Evolutionary conservation across 2,888 invertebrate genomes (phyloP).

Genomic region (Caenorhabditis angaria): DNA sequence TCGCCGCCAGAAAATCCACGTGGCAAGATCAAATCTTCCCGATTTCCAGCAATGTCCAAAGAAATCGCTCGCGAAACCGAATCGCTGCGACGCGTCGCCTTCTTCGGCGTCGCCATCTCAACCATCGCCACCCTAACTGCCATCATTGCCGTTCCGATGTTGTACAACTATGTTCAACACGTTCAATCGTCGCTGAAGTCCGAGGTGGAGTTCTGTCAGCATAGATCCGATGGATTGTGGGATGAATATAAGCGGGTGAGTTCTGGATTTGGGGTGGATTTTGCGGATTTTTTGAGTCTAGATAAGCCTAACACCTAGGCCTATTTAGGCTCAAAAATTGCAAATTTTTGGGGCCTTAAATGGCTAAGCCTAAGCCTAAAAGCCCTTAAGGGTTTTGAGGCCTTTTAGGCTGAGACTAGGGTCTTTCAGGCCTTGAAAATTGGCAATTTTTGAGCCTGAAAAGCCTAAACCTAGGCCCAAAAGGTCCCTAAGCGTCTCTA

Average conservation of each 20-base stretch:
- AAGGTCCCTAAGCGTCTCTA: too few relatives aligned
- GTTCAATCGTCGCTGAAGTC: constrained; percentile 59
- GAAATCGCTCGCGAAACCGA: constrained; percentile 50
- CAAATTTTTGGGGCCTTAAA: too few relatives aligned
- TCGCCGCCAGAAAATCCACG: too few relatives aligned
- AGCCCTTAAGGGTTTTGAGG: too few relatives aligned
- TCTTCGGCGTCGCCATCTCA: constrained; percentile 59
- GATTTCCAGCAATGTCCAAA: not conserved
- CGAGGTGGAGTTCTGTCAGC: constrained; percentile 58
- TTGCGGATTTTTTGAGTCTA: too few relatives aligned
- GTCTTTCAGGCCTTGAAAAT: too few relatives aligned
- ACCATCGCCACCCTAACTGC: constrained; percentile 60
- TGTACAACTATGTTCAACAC: constrained; percentile 64
- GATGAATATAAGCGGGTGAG: constrained; percentile 54
- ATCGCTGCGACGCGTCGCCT: constrained; percentile 49
- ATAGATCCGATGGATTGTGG: constrained; percentile 59
- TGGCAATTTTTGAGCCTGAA: too few relatives aligned
- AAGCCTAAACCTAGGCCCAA: too few relatives aligned
- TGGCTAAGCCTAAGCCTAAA: too few relatives aligned
- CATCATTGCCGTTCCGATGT: constrained; percentile 60
- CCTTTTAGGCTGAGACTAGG: too few relatives aligned
- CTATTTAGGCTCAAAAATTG: too few relatives aligned
- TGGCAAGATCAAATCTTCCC: not conserved
- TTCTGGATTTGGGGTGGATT: not conserved
- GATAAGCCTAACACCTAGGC: too few relatives aligned